Conservation (phyloP, 2,797 vertebrate genomes). For the Dermochelys coriacea region DNA sequence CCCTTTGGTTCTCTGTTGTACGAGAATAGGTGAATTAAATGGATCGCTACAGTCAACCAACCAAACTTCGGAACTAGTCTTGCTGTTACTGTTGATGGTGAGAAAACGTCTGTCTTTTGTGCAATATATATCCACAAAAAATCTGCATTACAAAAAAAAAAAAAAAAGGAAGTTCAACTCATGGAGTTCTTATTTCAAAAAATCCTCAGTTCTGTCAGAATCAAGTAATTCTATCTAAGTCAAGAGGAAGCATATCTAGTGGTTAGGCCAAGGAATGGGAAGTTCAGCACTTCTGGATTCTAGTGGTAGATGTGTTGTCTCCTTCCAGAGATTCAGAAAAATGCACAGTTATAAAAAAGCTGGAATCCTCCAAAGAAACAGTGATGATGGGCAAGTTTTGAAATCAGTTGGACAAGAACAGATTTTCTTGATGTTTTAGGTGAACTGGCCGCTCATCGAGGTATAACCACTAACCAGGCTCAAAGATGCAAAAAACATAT, state of each 20-base stretch:
- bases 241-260: neutral
- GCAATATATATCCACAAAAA: slow-evolving; percentile 92
- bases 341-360: neutral
- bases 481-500: neutral
- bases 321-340: neutral
- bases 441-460: neutral
- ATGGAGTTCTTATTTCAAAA: neutral
- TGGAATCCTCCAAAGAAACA: neutral
- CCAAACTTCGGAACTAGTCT: slow-evolving; percentile 93
- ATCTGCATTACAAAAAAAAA: slow-evolving; percentile 77
- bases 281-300: neutral
- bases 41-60: slow-evolving; percentile 77
- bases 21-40: slow-evolving; percentile 83
- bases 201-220: neutral
- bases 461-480: neutral
- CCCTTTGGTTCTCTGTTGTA: slow-evolving; percentile 86
- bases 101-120: slow-evolving; percentile 89
- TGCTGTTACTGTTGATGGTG: slow-evolving; percentile 94
- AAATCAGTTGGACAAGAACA: too few species aligned
- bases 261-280: neutral
- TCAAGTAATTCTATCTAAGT: neutral
- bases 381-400: neutral
- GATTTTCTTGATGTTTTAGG: neutral
- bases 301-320: neutral
- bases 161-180: neutral